Conservation (phyloP, 2,888 invertebrate genomes). For the Acleris literana region DNA sequence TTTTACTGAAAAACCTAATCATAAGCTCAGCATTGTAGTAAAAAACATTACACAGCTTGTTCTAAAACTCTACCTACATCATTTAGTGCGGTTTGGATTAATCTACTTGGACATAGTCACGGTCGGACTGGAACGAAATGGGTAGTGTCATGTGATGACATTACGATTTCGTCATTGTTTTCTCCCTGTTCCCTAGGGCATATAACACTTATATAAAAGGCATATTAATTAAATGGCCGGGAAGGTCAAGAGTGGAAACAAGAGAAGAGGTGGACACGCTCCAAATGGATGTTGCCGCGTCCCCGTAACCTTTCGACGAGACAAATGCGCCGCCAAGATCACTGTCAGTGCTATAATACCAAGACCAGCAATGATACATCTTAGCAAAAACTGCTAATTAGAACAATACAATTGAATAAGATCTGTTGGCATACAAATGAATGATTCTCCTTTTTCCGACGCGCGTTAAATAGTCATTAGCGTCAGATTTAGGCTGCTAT, state of each 20-base stretch:
- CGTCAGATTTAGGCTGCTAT: constrained; percentile 53
- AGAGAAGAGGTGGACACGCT: constrained; percentile 37
- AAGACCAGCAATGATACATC: constrained; percentile 52
- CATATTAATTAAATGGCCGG: constrained; percentile 1
- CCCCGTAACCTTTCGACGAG: constrained; percentile 55
- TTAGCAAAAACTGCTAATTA: constrained; percentile 63
- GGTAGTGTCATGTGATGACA: constrained; percentile 61
- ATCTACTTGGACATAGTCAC: constrained; percentile 16
- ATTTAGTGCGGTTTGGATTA: constrained; percentile 11
- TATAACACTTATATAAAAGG: not conserved
- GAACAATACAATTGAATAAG: constrained; percentile 62
- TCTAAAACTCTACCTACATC: not conserved
- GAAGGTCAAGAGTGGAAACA: constrained; percentile 29
- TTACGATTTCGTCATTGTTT: constrained; percentile 46
- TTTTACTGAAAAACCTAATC: too few relatives aligned
- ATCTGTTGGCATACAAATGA: constrained; percentile 44
- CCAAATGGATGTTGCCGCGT: constrained; percentile 36
- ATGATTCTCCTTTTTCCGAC: constrained; percentile 47
- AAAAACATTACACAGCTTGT: too few relatives aligned
- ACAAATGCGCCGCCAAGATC: constrained; percentile 56
- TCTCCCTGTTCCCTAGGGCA: constrained; percentile 14
- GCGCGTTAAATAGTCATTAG: constrained; percentile 67
- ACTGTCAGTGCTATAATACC: constrained; percentile 57
- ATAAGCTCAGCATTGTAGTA: too few relatives aligned
- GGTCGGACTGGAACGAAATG: constrained; percentile 59